Evolutionary conservation across 2,113 vertebrate genomes (phyloP).

Genomic region (Steatornis caripensis): DNA sequence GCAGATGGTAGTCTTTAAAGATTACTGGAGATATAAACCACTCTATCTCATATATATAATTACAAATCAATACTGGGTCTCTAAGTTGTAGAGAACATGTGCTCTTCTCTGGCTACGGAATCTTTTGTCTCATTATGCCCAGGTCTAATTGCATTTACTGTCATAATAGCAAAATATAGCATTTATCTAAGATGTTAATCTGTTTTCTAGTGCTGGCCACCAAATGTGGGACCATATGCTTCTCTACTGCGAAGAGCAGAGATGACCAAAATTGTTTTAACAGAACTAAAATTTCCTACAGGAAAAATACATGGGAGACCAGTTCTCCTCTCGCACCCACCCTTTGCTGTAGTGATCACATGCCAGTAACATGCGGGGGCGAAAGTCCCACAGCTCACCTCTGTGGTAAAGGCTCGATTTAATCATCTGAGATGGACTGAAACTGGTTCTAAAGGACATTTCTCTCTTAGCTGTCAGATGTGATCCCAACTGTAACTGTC

Average conservation of each 20-base stretch:
- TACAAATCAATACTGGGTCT: background rate
- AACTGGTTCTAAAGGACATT: background rate
- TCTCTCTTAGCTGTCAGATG: background rate
- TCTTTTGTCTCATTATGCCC: background rate
- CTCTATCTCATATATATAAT: background rate
- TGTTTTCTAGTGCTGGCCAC: background rate
- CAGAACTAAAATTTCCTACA: background rate
- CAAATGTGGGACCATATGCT: background rate
- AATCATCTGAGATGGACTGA: background rate
- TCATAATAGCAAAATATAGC: background rate
- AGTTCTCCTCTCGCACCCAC: background rate
- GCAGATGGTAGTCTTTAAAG: conserved; percentile 38
- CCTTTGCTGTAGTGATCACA: background rate
- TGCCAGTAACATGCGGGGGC: fast-evolving
- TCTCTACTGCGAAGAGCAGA: background rate
- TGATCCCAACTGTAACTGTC: background rate
- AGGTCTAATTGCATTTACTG: conserved; percentile 3
- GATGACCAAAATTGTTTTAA: background rate
- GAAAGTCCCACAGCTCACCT: background rate
- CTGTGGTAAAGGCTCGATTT: background rate
- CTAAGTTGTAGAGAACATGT: background rate
- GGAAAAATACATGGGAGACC: background rate
- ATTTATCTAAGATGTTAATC: background rate
- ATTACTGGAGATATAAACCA: background rate
- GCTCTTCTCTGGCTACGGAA: background rate